Percentiles rank a stretch among this genome's conserved stretches.
Conservation (phyloP, 2,113 vertebrate genomes). For the Varanus komodoensis region DNA sequence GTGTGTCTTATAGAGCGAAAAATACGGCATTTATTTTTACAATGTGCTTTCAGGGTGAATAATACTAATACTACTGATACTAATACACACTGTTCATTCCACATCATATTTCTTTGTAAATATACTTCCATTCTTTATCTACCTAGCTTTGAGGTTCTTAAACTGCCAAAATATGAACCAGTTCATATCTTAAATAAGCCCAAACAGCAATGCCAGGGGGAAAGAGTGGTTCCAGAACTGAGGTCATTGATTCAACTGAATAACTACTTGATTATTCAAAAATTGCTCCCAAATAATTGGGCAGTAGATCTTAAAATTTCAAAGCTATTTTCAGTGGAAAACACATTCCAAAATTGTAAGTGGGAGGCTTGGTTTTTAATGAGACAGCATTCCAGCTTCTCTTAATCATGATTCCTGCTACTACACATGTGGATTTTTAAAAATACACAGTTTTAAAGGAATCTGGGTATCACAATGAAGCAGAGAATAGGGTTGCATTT, state of each 20-base stretch:
- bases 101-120: background rate
- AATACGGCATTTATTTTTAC: too few species aligned
- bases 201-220: too few species aligned
- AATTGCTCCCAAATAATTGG: background rate
- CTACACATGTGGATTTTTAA: too few species aligned
- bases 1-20: too few species aligned
- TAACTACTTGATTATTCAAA: background rate
- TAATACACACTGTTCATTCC: background rate
- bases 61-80: too few species aligned
- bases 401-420: too few species aligned
- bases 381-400: background rate
- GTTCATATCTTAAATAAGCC: conserved; percentile 23
- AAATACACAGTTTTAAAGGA: too few species aligned
- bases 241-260: background rate
- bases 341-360: too few species aligned
- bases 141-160: background rate
- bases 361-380: background rate
- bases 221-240: background rate
- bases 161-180: background rate
- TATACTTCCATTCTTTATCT: conserved; percentile 19
- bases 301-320: background rate
- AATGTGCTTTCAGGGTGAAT: too few species aligned
- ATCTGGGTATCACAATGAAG: too few species aligned
- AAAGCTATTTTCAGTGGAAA: background rate
- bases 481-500: background rate